Conservation (phyloP, 2,888 invertebrate species). For the Schrankia costaestrigalis region DNA sequence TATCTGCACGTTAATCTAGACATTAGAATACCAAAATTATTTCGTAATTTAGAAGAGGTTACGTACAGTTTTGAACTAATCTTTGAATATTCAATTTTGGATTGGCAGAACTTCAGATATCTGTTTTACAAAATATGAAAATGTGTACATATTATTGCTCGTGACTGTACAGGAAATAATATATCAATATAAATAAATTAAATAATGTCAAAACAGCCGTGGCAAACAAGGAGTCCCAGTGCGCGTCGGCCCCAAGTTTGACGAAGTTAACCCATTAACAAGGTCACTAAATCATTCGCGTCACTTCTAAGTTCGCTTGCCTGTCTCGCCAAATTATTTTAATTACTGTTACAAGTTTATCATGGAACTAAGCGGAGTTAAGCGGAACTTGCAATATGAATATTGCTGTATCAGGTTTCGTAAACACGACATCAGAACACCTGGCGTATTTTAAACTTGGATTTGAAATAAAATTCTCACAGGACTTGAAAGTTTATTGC, state of each 20-base stretch:
- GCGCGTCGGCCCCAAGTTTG: constrained; percentile 50
- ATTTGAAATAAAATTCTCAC: constrained; percentile 21
- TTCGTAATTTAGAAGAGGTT: too few species aligned
- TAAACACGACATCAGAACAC: too few species aligned
- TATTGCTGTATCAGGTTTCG: too few species aligned
- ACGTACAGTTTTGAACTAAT: too few species aligned
- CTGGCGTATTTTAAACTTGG: constrained; percentile 19
- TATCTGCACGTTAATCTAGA: too few species aligned
- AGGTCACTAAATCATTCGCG: constrained; percentile 69
- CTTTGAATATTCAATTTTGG: too few species aligned
- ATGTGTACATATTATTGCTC: too few species aligned
- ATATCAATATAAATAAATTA: constrained; percentile 27
- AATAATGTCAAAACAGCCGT: constrained; percentile 36
- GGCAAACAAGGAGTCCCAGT: constrained; percentile 44
- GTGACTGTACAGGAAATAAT: too few species aligned
- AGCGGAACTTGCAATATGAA: constrained; percentile 25
- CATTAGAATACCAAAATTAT: too few species aligned
- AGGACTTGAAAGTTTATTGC: constrained; percentile 32
- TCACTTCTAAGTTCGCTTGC: constrained; percentile 53
- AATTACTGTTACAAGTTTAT: constrained; percentile 52
- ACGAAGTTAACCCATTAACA: constrained; percentile 70
- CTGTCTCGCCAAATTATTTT: constrained; percentile 62
- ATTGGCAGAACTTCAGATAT: too few species aligned
- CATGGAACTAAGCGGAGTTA: constrained; percentile 30
- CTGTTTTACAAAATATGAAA: too few species aligned